Conservation (phyloP, 2,797 vertebrate genomes). For the Tadarida brasiliensis region DNA sequence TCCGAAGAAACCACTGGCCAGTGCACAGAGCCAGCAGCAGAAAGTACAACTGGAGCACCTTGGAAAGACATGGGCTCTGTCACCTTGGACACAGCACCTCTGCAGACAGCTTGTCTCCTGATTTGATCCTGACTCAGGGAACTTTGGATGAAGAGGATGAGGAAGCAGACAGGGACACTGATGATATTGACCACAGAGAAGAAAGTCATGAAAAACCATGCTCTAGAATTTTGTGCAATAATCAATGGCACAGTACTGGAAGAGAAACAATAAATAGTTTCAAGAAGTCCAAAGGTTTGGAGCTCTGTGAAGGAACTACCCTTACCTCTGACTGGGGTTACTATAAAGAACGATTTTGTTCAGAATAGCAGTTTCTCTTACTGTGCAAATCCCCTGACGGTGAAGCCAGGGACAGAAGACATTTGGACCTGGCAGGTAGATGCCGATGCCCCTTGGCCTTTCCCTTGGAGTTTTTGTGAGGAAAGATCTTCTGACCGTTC, state of each 20-base stretch:
- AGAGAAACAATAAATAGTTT: slow-evolving; percentile 86
- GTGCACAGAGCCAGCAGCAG: slow-evolving; percentile 91
- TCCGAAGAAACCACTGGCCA: slow-evolving; percentile 90
- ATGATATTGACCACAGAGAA: slow-evolving; percentile 88
- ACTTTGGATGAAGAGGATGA: slow-evolving; percentile 89
- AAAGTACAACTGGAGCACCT: slow-evolving; percentile 93
- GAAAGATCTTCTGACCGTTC: background rate
- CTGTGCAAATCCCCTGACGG: background rate
- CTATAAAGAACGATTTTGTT: slow-evolving; percentile 3
- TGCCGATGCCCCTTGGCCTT: background rate
- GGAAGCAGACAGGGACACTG: slow-evolving; percentile 93
- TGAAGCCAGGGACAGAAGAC: background rate
- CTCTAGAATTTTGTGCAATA: slow-evolving; percentile 94
- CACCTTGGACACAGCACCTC: slow-evolving; percentile 85
- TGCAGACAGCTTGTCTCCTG: slow-evolving; percentile 86
- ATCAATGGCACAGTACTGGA: slow-evolving; percentile 89
- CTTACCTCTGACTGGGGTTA: background rate
- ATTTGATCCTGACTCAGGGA: slow-evolving; percentile 94
- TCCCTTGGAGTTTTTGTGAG: background rate
- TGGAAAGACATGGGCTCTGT: slow-evolving; percentile 92
- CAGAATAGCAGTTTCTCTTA: slow-evolving; percentile 41
- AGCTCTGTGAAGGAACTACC: slow-evolving; percentile 10
- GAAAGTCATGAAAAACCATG: slow-evolving; percentile 92
- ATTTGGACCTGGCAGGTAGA: background rate
- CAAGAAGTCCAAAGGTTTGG: background rate